phyloP scores from a whole-genome alignment of 2,888 invertebrate species.

The Taphrorychus bicolor region DNA sequence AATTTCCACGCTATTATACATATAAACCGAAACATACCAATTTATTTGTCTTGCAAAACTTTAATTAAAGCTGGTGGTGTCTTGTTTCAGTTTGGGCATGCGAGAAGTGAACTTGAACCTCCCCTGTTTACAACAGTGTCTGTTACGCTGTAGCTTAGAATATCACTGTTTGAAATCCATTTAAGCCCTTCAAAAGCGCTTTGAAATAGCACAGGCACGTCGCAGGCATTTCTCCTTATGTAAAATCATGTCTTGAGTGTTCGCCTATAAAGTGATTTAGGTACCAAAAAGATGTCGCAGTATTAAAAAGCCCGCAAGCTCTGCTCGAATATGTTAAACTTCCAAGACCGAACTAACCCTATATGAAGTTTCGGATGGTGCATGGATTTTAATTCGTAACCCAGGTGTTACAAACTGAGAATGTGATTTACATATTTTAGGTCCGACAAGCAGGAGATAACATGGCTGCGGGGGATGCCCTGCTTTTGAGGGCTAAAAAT shows the following conservation, averaged over 20 bases:
- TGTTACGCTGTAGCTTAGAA: not conserved
- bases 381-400: conserved; percentile 18
- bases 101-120: not conserved
- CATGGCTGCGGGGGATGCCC: conserved; percentile 6
- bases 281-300: too few species aligned
- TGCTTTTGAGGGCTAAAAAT: conserved; percentile 18
- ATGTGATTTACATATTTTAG: conserved; percentile 30
- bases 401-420: conserved; percentile 24
- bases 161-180: not conserved
- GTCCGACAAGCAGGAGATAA: conserved; percentile 23
- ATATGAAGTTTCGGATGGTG: not conserved
- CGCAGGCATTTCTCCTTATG: too few species aligned
- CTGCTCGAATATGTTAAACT: too few species aligned
- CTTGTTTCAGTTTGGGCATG: not conserved
- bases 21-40: too few species aligned
- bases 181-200: not conserved
- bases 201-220: not conserved
- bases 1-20: too few species aligned
- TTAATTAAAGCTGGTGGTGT: too few species aligned
- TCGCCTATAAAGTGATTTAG: too few species aligned
- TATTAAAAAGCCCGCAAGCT: too few species aligned
- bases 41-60: too few species aligned
- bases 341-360: not conserved
- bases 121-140: not conserved
- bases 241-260: too few species aligned